Percentiles rank a stretch among this genome's conserved stretches.
These are phyloP conservation scores for Pelvicachromis taeniatus DNA, from an alignment of 2,113 vertebrate species.

Conservation along the genomic window DNA sequence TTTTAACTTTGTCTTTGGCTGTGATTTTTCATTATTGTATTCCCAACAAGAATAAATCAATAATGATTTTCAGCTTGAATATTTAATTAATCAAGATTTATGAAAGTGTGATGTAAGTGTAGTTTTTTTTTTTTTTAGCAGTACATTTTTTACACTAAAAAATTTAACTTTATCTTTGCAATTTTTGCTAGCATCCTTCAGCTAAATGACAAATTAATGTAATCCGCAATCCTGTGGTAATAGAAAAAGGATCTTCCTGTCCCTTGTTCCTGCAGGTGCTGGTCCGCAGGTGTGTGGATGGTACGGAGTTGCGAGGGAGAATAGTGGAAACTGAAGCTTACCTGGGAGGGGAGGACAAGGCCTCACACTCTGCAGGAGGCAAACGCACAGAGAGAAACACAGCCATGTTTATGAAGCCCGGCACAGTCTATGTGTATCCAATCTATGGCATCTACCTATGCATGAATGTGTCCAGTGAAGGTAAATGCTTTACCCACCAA, in stretches of 20 bases:
- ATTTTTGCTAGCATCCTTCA: not conserved
- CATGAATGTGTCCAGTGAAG: conserved; percentile 91
- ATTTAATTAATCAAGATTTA: not conserved
- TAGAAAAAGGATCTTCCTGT: not conserved
- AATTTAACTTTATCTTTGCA: too few relatives aligned
- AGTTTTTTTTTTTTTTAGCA: not conserved
- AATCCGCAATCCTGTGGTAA: not conserved
- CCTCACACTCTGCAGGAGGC: conserved; percentile 91
- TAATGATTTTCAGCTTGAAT: not conserved
- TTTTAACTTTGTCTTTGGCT: not conserved
- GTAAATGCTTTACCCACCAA: conserved; percentile 57
- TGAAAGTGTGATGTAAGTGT: not conserved
- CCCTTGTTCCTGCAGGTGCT: conserved; percentile 74
- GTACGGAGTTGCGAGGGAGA: conserved; percentile 82
- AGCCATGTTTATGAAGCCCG: conserved; percentile 95
- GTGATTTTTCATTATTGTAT: not conserved
- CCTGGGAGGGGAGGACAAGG: conserved; percentile 88
- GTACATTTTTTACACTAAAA: too few relatives aligned
- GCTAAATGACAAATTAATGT: not conserved
- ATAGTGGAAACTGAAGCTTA: conserved; percentile 97
- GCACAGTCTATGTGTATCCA: conserved; percentile 91
- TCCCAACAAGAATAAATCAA: not conserved
- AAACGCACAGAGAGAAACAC: conserved; percentile 85
- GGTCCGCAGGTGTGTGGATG: conserved; percentile 79
- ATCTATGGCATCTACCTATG: conserved; percentile 95